Percentiles rank a stretch among this genome's conserved stretches.
These are phyloP conservation scores for Notiomystis cincta DNA, from an alignment of 2,113 vertebrate genomes.

Conservation along the genomic window DNA sequence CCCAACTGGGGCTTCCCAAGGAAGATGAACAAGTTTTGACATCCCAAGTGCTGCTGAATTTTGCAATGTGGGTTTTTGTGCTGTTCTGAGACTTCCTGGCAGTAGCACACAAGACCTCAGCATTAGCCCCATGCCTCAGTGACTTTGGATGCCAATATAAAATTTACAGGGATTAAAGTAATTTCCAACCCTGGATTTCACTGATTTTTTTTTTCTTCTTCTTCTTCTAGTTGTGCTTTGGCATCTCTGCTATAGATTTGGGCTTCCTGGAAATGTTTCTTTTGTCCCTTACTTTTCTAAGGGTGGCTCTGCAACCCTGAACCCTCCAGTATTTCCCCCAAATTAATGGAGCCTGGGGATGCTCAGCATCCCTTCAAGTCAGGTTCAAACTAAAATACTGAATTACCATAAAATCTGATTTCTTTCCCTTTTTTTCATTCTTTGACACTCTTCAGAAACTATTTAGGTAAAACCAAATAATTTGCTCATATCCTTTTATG, in stretches of 20 bases:
- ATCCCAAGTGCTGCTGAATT: background rate
- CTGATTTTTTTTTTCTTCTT: background rate
- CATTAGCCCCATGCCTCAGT: accelerated
- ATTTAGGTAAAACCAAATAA: background rate
- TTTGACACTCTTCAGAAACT: background rate
- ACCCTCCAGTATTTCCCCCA: background rate
- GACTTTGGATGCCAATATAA: background rate
- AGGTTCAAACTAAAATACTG: background rate
- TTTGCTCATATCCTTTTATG: background rate
- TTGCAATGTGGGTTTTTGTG: background rate
- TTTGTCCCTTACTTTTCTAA: background rate
- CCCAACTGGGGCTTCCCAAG: accelerated
- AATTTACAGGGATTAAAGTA: background rate
- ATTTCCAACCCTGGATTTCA: background rate
- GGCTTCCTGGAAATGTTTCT: background rate
- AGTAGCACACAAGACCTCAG: background rate
- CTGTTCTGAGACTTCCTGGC: background rate
- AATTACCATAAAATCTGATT: background rate
- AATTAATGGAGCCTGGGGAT: background rate
- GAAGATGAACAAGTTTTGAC: background rate
- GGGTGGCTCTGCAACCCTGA: background rate
- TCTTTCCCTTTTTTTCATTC: background rate
- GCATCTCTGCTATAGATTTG: background rate
- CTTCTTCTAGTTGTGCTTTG: background rate
- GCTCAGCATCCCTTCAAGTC: background rate